Percentiles rank a stretch among this genome's conserved stretches.
These are phyloP conservation scores for Dolichallabes microphthalmus DNA, from an alignment of 2,113 vertebrate species.

Conservation along the genomic window DNA sequence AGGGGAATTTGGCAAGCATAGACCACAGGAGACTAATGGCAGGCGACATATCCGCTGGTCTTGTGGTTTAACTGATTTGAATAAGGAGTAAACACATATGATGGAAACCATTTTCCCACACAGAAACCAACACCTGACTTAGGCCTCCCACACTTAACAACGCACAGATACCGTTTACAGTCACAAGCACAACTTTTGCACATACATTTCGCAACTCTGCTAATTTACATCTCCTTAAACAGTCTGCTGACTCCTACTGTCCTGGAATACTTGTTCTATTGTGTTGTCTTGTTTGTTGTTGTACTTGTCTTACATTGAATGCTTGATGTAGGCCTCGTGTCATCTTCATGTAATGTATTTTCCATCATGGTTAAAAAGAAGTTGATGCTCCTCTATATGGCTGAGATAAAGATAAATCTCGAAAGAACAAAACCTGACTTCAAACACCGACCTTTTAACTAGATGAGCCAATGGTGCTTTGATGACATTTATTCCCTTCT, in stretches of 20 bases:
- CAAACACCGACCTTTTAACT: background rate
- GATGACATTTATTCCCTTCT: background rate
- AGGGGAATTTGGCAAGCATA: slow-evolving; percentile 24
- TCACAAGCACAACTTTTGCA: background rate
- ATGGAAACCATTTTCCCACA: slow-evolving; percentile 32
- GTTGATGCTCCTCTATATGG: background rate
- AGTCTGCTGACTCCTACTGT: background rate
- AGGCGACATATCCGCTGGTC: slow-evolving; percentile 29
- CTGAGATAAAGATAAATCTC: background rate
- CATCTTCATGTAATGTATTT: background rate
- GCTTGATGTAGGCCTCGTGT: background rate
- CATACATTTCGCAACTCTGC: background rate
- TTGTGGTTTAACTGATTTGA: slow-evolving; percentile 45
- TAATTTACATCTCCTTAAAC: background rate
- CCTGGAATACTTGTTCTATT: background rate
- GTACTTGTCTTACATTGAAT: background rate
- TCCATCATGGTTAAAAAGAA: background rate
- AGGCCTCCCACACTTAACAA: background rate
- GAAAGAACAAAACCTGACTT: background rate
- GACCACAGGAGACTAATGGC: slow-evolving; percentile 27
- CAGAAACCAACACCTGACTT: slow-evolving; percentile 3
- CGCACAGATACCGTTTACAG: background rate
- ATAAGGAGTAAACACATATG: slow-evolving; percentile 44
- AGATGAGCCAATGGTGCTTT: background rate
- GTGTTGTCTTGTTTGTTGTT: background rate